phyloP scores from a whole-genome alignment of 1,140 invertebrate species.

The Cydia splendana region DNA sequence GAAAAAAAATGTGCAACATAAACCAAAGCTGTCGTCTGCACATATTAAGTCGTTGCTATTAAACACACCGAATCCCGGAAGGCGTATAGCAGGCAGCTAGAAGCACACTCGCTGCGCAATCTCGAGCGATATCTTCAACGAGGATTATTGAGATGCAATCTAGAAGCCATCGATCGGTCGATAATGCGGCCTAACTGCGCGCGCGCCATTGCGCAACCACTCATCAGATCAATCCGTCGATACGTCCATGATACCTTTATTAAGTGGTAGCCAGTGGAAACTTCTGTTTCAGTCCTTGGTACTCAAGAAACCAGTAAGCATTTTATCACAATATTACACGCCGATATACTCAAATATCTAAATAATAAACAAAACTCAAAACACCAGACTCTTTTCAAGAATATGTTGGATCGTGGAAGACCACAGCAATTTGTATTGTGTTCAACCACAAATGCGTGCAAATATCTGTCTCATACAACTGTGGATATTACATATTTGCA shows the following conservation, averaged over 20 bases:
- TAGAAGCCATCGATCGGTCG: constrained; percentile 69
- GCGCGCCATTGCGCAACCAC: constrained; percentile 62
- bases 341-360: background rate
- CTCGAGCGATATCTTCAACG: constrained; percentile 64
- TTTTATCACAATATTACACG: background rate
- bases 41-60: constrained; percentile 40
- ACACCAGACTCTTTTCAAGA: background rate
- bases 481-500: background rate
- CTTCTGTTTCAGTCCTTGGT: constrained; percentile 38
- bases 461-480: background rate
- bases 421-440: background rate
- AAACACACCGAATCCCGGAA: constrained; percentile 52
- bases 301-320: constrained; percentile 21
- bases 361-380: background rate
- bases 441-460: constrained; percentile 36
- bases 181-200: constrained; percentile 69
- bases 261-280: constrained; percentile 66
- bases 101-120: constrained; percentile 59
- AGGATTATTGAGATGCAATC: constrained; percentile 77
- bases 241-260: constrained; percentile 68
- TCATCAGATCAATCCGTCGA: constrained; percentile 64
- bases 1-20: background rate
- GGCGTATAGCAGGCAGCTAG: constrained; percentile 55
- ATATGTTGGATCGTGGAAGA: background rate
- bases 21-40: background rate